These are phyloP conservation scores for Pocillopora meandrina DNA, from an alignment of 92 coral and sea anemone genomes.

Conservation along the genomic window DNA sequence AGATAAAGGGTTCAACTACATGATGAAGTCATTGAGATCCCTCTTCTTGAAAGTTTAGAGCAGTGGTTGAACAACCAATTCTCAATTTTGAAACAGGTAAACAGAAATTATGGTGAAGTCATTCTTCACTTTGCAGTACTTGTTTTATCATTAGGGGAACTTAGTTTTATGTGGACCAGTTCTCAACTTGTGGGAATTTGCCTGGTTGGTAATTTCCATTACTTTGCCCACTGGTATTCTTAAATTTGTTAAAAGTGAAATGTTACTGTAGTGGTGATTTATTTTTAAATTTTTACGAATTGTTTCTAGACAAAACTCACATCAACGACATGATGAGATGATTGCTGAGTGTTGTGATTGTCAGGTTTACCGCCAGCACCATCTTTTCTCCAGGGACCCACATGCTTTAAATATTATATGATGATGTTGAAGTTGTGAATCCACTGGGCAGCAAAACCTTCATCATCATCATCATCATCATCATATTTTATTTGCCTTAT, in stretches of 20 bases:
- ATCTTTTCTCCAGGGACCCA: conserved; percentile 55
- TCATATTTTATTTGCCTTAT: too few species aligned
- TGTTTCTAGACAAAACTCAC: conserved; percentile 25
- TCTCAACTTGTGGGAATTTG: too few species aligned
- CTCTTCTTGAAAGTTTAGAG: conserved; percentile 42
- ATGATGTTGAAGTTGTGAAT: conserved; percentile 68
- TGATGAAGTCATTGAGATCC: conserved; percentile 48
- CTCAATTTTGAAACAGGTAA: conserved; percentile 38
- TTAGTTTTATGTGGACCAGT: too few species aligned
- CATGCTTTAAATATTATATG: conserved; percentile 66
- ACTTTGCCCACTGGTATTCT: too few species aligned
- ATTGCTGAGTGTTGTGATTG: conserved; percentile 67
- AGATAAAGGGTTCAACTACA: conserved; percentile 44
- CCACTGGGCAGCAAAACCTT: conserved; percentile 61
- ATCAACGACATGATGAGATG: conserved; percentile 40
- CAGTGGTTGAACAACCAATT: conserved; percentile 36
- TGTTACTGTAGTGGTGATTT: neutral
- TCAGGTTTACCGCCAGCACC: conserved; percentile 54
- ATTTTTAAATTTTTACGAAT: neutral
- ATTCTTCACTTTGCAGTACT: neutral
- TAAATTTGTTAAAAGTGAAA: too few species aligned
- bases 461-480: too few species aligned
- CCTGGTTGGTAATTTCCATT: too few species aligned
- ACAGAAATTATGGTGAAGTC: neutral
- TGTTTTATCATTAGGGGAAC: too few species aligned